Evolutionary conservation across 2,888 invertebrate genomes (phyloP).

Genomic region (Synergus gifuensis): DNA sequence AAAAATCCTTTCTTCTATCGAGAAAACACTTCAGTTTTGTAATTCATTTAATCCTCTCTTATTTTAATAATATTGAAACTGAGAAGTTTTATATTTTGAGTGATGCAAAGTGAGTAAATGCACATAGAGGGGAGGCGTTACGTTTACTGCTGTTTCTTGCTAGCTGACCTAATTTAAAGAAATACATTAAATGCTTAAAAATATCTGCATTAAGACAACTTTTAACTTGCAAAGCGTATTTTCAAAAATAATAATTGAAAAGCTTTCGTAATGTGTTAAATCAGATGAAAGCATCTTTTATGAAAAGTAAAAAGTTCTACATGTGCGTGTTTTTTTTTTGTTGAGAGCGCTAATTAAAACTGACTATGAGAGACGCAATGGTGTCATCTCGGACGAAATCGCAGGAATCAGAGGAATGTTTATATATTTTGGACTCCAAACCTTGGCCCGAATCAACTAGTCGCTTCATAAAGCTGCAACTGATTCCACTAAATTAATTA

Average conservation of each 20-base stretch:
- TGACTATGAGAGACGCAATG: slow-evolving; percentile 24
- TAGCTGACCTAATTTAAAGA: background rate
- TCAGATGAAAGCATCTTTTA: background rate
- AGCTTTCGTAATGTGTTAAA: background rate
- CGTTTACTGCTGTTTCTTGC: background rate
- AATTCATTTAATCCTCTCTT: background rate
- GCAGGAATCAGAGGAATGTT: slow-evolving; percentile 4
- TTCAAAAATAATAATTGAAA: no score
- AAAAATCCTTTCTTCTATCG: slow-evolving; percentile 7
- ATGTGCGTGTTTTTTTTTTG: background rate
- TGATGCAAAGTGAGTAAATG: no score
- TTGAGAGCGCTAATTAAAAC: slow-evolving; percentile 31
- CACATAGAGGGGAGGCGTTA: background rate
- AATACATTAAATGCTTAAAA: background rate
- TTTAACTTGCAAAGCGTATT: no score
- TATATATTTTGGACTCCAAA: slow-evolving; percentile 31
- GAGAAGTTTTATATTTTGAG: no score
- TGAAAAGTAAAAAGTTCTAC: background rate
- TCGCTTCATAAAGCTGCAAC: slow-evolving; percentile 11
- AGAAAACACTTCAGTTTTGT: slow-evolving; percentile 8
- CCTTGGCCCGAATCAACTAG: slow-evolving; percentile 45
- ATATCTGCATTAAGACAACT: no score
- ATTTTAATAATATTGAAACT: background rate
- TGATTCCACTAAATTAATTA: slow-evolving; percentile 7
- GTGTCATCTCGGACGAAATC: slow-evolving; percentile 23